Percentiles rank a stretch among this genome's conserved stretches.
Conservation (phyloP, 2,113 vertebrate species). For the Tetrax tetrax region DNA sequence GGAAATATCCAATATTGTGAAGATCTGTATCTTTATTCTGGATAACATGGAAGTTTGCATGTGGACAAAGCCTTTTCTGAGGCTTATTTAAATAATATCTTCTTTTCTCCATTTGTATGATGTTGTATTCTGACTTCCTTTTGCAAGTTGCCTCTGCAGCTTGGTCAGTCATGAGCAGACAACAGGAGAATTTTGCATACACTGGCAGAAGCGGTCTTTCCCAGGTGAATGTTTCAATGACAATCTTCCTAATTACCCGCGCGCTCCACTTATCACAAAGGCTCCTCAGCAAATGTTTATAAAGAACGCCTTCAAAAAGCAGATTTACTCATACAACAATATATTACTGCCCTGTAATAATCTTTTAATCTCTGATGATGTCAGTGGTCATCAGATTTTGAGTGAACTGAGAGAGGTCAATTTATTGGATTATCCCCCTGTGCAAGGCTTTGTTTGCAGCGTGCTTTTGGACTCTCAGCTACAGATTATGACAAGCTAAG, state of each 20-base stretch:
- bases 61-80: background rate
- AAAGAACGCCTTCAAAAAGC: conserved; percentile 22
- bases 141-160: background rate
- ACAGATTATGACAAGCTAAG: conserved; percentile 33
- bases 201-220: background rate
- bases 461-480: conserved; percentile 12
- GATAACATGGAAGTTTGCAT: background rate
- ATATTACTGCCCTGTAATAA: conserved; percentile 15
- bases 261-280: background rate
- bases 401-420: conserved; percentile 7
- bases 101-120: background rate
- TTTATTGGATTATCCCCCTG: conserved; percentile 42
- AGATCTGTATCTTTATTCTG: background rate
- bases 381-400: conserved; percentile 38
- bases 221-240: background rate
- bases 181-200: background rate
- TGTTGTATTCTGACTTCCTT: background rate
- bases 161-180: background rate
- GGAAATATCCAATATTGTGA: background rate
- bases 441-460: background rate
- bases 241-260: background rate
- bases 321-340: conserved; percentile 12
- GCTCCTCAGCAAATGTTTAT: background rate
- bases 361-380: conserved; percentile 38
- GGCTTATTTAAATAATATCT: background rate